A percentile compares a stretch with the other conserved stretches of the same genome.
These are phyloP conservation scores for Rhaphigaster nebulosa DNA, from an alignment of 2,888 invertebrate species.

Conservation along the genomic window DNA sequence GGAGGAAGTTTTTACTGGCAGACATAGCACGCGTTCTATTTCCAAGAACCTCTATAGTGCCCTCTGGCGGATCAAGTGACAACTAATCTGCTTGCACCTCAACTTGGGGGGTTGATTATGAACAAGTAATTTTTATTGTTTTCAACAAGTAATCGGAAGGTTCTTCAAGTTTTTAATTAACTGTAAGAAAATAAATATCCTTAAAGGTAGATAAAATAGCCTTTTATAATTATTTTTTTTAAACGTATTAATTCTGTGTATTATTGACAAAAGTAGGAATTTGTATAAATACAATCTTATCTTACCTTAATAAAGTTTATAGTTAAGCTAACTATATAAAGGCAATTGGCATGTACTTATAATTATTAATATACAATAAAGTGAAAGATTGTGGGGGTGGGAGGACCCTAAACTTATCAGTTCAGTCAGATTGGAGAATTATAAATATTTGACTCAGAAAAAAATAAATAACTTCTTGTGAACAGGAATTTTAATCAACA, in stretches of 20 bases:
- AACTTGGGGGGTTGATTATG: not conserved
- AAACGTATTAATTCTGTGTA: constrained; percentile 63
- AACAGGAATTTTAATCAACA: constrained; percentile 23
- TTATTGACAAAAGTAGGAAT: constrained; percentile 65
- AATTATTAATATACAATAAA: constrained; percentile 61
- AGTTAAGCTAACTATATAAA: constrained; percentile 65
- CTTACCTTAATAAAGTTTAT: constrained; percentile 63
- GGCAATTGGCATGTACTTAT: constrained; percentile 65
- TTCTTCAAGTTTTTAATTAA: not conserved
- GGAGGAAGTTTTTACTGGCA: constrained; percentile 42
- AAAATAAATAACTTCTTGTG: not conserved
- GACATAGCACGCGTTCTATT: constrained; percentile 59
- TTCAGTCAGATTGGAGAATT: constrained; percentile 56
- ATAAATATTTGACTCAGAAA: constrained; percentile 57
- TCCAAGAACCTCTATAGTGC: constrained; percentile 55
- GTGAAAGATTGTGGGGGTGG: constrained; percentile 42
- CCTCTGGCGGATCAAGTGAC: constrained; percentile 53
- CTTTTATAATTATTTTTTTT: constrained; percentile 14
- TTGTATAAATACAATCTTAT: constrained; percentile 65
- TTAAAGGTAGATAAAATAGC: constrained; percentile 31
- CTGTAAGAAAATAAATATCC: not conserved
- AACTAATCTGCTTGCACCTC: constrained; percentile 20
- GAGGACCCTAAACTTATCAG: constrained; percentile 43
- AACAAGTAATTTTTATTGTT: not conserved
- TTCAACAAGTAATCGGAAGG: not conserved